A percentile compares a stretch with the other conserved stretches of the same genome.
Conservation (phyloP, 2,888 invertebrate species). For the Pristionchus maxplancki region DNA sequence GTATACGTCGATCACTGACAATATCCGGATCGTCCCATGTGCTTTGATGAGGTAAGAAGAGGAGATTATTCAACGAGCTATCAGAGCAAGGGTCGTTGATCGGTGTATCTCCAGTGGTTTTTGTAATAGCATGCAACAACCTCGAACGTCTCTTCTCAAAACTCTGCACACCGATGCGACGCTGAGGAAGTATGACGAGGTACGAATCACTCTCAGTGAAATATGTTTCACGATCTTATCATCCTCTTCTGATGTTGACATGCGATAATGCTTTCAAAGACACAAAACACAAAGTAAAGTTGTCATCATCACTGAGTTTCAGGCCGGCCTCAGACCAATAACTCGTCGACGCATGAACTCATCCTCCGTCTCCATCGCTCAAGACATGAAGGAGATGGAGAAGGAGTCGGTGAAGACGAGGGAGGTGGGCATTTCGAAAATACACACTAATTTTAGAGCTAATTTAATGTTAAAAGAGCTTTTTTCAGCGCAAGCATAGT, state of each 20-base stretch:
- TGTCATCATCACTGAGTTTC: background rate
- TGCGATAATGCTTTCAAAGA: background rate
- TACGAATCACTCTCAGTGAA: slow-evolving; percentile 44
- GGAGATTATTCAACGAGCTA: no score
- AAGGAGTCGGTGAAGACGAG: background rate
- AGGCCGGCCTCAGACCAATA: background rate
- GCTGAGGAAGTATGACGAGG: slow-evolving; percentile 65
- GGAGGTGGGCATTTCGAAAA: background rate
- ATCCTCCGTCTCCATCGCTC: slow-evolving; percentile 23
- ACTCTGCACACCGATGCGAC: slow-evolving; percentile 63
- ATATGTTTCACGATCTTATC: no score
- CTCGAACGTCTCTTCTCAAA: slow-evolving; percentile 57
- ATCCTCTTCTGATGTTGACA: background rate
- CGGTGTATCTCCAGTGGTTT: background rate
- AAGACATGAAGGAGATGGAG: slow-evolving; percentile 37
- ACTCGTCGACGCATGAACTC: background rate
- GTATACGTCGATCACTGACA: slow-evolving; percentile 56
- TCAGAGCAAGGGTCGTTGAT: no score
- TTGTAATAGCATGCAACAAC: background rate
- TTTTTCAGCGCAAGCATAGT: background rate
- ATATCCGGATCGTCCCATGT: slow-evolving; percentile 42
- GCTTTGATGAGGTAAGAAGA: background rate
- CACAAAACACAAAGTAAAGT: no score
- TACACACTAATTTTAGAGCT: background rate
- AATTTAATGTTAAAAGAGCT: background rate